Base-by-base conservation (phyloP, 2,797 vertebrate genomes). In the Lagodon rhomboides region DNA sequence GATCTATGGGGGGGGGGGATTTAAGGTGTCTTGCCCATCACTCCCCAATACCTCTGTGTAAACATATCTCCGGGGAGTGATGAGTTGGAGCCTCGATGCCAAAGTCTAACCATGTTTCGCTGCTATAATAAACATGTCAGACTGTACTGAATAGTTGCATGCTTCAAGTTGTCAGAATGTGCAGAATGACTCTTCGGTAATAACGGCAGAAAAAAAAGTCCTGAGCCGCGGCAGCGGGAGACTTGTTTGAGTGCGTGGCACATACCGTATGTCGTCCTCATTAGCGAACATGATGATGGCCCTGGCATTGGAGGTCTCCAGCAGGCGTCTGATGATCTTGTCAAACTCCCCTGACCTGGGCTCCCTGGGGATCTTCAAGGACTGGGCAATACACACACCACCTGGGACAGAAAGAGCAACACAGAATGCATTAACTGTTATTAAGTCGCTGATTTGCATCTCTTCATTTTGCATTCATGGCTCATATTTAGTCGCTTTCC, bases 361-460 rank as follows among this genome's bases (percentile, higher is more conserved):
- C 83, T 99, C 98, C 64, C 97, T 92, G 0, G 97, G 98, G 86
- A 99, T 98, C 93, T 98, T 98, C 91, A 98, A 95, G 77, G 98
- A 97, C 88, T 98, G 97, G 18, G 97, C 98, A 11, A 99, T 98
- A 62, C 97, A 98, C 50, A 98, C 95, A 0, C 97, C 98, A 17
- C 97, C 97, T 97, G 79, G 55, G 59, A 85, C 17, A 84, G 34
- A 62, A 16, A 73, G 20, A 58, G 63, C 64, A 12, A 69, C 41
- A 44, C 3, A 72, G 10, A 68, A 70, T 73, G 34, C 30, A 49
- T 65, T 41, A 59, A 68, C 41, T 53, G 50, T 76, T 80, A 78
- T 79, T 63, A 3, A 51, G 18, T 23, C 43, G 50, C 30, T 3
- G 7, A 79, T 80, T 84, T 75, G 44, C 49, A 75, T 70, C 80